Evolutionary conservation across 2,113 vertebrate genomes (phyloP), one percentile per base, ranked within the genome.

Genomic region (Silurus asotus): DNA sequence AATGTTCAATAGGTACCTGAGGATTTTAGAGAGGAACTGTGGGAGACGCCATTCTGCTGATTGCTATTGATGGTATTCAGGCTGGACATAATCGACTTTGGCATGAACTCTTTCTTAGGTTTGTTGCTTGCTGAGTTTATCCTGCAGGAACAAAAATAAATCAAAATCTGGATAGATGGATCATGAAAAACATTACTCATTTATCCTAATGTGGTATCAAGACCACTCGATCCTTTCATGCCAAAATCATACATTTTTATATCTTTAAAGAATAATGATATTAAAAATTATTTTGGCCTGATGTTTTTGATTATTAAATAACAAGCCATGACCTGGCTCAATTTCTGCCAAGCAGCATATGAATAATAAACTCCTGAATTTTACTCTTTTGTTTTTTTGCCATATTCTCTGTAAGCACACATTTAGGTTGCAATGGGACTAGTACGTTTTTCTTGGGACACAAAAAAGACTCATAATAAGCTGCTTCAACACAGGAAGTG

Each of bases 61-160:
- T 91, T 93, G 91, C 91, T 94, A 88, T 95, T 94, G 84, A 91
- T 89, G 0, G 89, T 58, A 84, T 97, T 96, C 5, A 95, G 87
- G 53, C 93, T 93, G 85, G 93, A 93, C 84, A 91, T 93, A 78
- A 95, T 90, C 1, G 96, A 94, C 90, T 95, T 96, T 72, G 95
- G 93, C 87, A 94, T 95, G 87, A 95, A 97, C 75, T 97, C 96
- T 62, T 94, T 93, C 87, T 90, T 96, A 82, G 97, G 95, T n/a
- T 92, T 90, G 77, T 86, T 93, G 86, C 95, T 96, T 7, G 96
- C 94, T 56, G 93, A 85, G 8, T 95, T 91, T 89, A 98, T 97
- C 89, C 97, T 99, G 93, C 10, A 90, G 93, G 1, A 90, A 48
- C 91, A 28, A 10, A 61, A 72, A 10, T 9, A 10, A 9, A 80